Percentiles rank a stretch among this genome's conserved stretches.
Conservation (phyloP, 2,888 invertebrate genomes). For the Nematopogon swammerdamellus region DNA sequence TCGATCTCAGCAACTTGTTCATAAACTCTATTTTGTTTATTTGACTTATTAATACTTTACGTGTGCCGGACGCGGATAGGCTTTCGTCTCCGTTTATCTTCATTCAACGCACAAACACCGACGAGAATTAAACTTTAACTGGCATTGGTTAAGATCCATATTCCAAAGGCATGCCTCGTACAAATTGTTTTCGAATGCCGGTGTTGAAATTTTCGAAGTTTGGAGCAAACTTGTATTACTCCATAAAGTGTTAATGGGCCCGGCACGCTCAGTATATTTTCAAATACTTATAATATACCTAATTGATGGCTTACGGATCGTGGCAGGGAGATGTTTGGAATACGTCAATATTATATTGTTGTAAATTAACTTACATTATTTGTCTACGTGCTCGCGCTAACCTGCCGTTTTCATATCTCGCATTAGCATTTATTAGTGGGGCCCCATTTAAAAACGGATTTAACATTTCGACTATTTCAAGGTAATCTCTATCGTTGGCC, state of each 20-base stretch:
- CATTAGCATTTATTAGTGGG: background rate
- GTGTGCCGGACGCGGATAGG: no score
- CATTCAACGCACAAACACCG: no score
- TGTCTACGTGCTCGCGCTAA: conserved; percentile 40
- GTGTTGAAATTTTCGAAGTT: background rate
- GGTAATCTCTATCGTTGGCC: background rate
- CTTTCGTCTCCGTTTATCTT: no score
- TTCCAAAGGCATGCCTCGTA: no score
- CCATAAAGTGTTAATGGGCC: conserved; percentile 32
- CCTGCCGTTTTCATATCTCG: conserved; percentile 13
- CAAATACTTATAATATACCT: conserved; percentile 35
- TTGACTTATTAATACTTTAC: no score
- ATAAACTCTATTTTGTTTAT: no score
- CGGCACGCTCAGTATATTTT: conserved; percentile 47
- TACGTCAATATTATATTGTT: conserved; percentile 30
- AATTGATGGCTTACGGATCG: conserved; percentile 27
- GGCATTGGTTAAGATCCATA: no score
- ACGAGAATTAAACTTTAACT: no score
- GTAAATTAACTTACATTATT: conserved; percentile 47
- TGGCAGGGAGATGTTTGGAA: background rate
- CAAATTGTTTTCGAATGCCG: background rate
- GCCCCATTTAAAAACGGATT: background rate
- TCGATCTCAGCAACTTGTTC: no score
- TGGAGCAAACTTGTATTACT: background rate
- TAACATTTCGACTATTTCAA: background rate